These are phyloP conservation scores for Ditula angustiorana DNA, from an alignment of 2,888 invertebrate genomes.

Conservation along the genomic window DNA sequence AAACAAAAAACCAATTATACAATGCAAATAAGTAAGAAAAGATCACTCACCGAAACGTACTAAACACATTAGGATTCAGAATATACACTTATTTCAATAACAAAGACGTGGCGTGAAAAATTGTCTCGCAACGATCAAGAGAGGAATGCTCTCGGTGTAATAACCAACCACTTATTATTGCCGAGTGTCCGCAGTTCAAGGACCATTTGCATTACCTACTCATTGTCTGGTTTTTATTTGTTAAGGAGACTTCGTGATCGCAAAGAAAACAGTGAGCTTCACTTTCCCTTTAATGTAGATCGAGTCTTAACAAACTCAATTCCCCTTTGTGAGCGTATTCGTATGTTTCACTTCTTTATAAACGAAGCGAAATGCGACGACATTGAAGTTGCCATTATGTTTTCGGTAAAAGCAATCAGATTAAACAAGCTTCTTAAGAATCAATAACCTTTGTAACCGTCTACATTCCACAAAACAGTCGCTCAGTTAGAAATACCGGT, in stretches of 20 bases:
- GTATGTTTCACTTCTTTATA: conserved; percentile 24
- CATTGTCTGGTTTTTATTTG: conserved; percentile 23
- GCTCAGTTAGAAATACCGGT: not conserved
- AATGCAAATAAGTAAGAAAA: conserved; percentile 17
- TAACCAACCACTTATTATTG: conserved; percentile 22
- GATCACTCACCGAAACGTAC: conserved; percentile 9
- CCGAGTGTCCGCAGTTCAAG: conserved; percentile 25
- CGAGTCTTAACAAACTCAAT: conserved; percentile 20
- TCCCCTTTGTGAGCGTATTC: conserved; percentile 14
- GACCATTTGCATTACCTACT: conserved; percentile 26
- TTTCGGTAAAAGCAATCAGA: conserved; percentile 7
- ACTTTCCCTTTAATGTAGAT: conserved; percentile 27
- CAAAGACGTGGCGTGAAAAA: conserved; percentile 20
- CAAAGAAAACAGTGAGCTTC: conserved; percentile 12
- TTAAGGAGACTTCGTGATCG: conserved; percentile 19
- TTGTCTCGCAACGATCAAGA: conserved; percentile 7
- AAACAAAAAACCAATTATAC: conserved; percentile 3
- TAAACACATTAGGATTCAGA: conserved; percentile 26
- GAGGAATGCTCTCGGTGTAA: conserved; percentile 28
- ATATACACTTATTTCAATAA: conserved; percentile 34
- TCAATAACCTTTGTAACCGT: conserved; percentile 2
- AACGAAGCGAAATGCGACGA: conserved; percentile 7
- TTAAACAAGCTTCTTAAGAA: conserved; percentile 18
- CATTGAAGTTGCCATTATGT: conserved; percentile 11
- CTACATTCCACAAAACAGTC: not conserved